Base-by-base conservation (phyloP, 1,140 invertebrate species). In the Drosophila nannoptera region DNA sequence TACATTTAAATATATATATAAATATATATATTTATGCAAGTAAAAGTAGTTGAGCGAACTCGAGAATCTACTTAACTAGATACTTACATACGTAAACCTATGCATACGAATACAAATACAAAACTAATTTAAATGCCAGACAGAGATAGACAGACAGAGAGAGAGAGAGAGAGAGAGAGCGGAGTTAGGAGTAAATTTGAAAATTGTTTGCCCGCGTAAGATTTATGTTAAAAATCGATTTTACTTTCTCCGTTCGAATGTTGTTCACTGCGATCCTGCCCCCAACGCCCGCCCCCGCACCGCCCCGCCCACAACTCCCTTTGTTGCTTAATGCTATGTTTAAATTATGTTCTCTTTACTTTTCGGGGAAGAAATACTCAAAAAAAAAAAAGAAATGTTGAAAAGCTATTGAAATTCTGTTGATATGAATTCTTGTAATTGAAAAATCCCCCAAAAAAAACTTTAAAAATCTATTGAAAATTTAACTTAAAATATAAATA, bases 401-500 rank as follows among this genome's bases (percentile, higher is more conserved):
- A 63, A 74, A 67, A 67, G 50, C 56, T 58, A 48, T 76, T 80
- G 46, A 73, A 71, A 86, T 84, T 84, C 81, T 84, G 81, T 84
- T 84, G 81, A 84, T 84, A 84, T 84, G 70, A 86, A 86, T 86
- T 86, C 81, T 86, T 69, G 74, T 78, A 73, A 86, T 77, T 86
- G 50, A 80, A 73, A 60, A 40, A 59, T 65, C 67, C 6, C 56
- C 63, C 61, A 68, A 70, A 36, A 42, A 53, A 43, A 55, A 54
- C 43, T 52, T 53, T 58, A 73, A 43, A 78, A 81, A 74, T 60
- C 65, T 86, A 84, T 84, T 75, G 58, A 78, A 83, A 83, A 72
- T 84, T 73, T 83, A 83, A 83, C 80, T 80, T 80, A 60, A 83
- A 22, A 86, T 77, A 73, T 86, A 84, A 84, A 84, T 84, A 84